Evolutionary conservation across 2,797 vertebrate species (phyloP).

Genomic region (Lophius americanus): DNA sequence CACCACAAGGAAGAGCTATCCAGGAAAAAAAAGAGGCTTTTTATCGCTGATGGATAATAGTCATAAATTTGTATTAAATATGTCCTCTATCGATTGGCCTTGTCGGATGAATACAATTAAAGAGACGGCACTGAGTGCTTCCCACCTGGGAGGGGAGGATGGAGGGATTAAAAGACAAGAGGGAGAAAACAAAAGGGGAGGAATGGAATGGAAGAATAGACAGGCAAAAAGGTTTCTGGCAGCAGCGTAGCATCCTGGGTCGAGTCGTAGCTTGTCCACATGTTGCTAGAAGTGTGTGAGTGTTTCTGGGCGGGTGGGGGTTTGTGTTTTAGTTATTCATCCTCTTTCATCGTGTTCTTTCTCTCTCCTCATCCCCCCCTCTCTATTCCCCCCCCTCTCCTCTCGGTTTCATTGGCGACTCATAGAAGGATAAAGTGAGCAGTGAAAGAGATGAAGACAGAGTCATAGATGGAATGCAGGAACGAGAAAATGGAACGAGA

Average conservation of each 20-base stretch:
- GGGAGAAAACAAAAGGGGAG: conserved; percentile 24
- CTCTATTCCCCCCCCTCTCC: background rate
- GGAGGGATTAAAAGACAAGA: conserved; percentile 45
- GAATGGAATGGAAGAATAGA: conserved; percentile 38
- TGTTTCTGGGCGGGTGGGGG: conserved; percentile 16
- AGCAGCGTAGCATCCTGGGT: conserved; percentile 25
- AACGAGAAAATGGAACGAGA: conserved; percentile 3
- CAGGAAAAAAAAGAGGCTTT: conserved; percentile 52
- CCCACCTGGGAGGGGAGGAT: conserved; percentile 65
- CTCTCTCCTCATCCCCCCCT: conserved; percentile 2
- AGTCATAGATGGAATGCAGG: conserved; percentile 16
- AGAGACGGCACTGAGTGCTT: conserved; percentile 71
- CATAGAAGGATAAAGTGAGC: conserved; percentile 7
- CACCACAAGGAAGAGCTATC: conserved; percentile 60
- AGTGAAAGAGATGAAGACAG: conserved; percentile 13
- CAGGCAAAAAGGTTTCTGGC: conserved; percentile 43
- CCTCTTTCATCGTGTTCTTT: conserved; percentile 24
- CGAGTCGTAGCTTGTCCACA: conserved; percentile 52
- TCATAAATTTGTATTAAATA: conserved; percentile 82
- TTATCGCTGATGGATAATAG: conserved; percentile 77
- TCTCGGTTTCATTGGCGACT: conserved; percentile 19
- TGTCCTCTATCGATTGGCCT: conserved; percentile 79
- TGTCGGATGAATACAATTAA: conserved; percentile 75
- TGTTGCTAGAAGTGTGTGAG: conserved; percentile 20
- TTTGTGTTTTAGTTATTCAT: conserved; percentile 44